phyloP scores from a whole-genome alignment of 2,888 invertebrate genomes.

The Julus scandinavius region DNA sequence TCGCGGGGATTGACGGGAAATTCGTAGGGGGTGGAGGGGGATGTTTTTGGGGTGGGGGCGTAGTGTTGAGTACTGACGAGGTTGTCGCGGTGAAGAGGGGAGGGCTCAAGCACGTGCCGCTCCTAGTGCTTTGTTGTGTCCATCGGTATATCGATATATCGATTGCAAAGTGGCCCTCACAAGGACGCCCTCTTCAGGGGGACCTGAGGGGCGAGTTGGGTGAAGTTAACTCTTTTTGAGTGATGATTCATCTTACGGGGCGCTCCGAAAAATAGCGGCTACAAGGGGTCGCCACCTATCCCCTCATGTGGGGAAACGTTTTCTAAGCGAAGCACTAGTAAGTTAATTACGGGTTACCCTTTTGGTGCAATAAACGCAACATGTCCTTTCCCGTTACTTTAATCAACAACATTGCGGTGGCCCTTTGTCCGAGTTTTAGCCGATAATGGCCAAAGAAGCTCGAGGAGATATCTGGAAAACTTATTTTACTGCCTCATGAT shows the following conservation, averaged over 20 bases:
- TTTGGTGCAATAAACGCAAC: background rate
- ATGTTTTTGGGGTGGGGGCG: background rate
- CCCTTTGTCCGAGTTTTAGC: background rate
- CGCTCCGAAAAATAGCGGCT: background rate
- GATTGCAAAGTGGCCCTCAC: conserved; percentile 1
- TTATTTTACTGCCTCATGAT: no score
- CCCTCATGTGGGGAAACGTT: background rate
- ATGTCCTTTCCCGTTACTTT: background rate
- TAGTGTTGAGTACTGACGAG: background rate
- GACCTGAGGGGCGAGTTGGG: background rate
- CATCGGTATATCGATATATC: background rate
- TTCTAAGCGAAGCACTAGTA: background rate
- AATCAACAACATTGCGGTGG: background rate
- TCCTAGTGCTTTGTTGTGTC: conserved; percentile 1
- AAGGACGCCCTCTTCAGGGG: background rate
- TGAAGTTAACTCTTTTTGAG: background rate
- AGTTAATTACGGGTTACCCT: background rate
- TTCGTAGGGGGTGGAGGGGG: background rate
- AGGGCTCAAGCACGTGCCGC: background rate
- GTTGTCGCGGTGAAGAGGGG: background rate
- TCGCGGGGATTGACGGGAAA: background rate
- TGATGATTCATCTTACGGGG: background rate
- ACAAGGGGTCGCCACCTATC: background rate
- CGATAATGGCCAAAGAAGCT: background rate
- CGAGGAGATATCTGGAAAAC: no score